Conservation (phyloP, 2,797 vertebrate species). For the Argya squamiceps region DNA sequence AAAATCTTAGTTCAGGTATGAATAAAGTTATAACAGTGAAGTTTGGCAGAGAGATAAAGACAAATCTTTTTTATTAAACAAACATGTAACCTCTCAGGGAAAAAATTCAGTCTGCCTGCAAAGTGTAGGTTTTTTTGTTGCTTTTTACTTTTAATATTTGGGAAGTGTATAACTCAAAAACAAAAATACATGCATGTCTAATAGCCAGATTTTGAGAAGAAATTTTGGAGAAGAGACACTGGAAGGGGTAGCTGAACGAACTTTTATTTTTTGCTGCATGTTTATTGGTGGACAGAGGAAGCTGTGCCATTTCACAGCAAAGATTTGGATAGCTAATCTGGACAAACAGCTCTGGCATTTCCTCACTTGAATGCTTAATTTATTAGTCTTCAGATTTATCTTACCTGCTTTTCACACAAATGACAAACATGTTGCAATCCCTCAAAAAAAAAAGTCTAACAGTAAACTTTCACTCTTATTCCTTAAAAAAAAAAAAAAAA, state of each 20-base stretch:
- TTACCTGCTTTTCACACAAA: neutral
- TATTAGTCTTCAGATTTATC: neutral
- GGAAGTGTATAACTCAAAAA: neutral
- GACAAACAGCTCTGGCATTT: neutral
- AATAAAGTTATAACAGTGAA: neutral
- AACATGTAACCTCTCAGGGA: neutral
- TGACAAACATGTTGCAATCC: neutral
- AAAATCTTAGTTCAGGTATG: neutral
- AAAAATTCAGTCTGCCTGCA: neutral
- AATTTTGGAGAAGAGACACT: neutral
- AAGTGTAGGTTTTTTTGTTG: neutral
- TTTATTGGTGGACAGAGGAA: neutral
- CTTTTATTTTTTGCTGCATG: neutral
- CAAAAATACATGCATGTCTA: neutral
- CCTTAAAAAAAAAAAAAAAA: too few relatives aligned
- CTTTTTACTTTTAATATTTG: neutral
- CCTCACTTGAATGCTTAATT: neutral
- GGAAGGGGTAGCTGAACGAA: neutral
- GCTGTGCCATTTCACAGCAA: neutral
- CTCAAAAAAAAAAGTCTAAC: neutral
- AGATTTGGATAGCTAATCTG: neutral
- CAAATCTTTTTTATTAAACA: neutral
- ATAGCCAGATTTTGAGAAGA: neutral
- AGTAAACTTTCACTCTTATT: neutral
- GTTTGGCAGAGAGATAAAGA: neutral